Evolutionary conservation across 1,140 invertebrate species (phyloP), one percentile per base, ranked within the genome.

Genomic region (Neodiprion fabricii): DNA sequence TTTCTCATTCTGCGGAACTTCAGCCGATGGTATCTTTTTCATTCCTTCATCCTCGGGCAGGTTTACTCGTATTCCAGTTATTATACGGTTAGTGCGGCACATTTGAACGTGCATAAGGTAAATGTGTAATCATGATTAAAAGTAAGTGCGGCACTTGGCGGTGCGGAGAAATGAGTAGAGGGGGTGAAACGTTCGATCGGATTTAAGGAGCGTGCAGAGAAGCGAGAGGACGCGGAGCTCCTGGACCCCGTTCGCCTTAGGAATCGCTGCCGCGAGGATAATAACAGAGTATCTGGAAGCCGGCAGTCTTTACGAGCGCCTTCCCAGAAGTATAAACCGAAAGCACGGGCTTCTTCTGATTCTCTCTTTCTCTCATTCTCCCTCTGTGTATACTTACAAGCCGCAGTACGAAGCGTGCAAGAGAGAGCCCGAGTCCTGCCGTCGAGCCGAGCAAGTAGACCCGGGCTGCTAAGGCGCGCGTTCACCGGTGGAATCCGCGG

Each of bases 301-400:
- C 82, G 82, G 81, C 79, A 77, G 79, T 84, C 85, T 87, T 88
- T 87, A 88, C 85, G 85, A 87, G 82, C 84, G 72, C 84, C 83
- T 88, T 88, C 86, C 77, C 83, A 87, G 86, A 88, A 87, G 85
- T 86, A 86, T 86, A 87, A 87, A 87, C 84, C 80, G 78, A 14
- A 12, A 17, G 53, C 53, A 61, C 53, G n/a, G 53, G n/a, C 53
- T 61, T 17, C 53, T 61, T 61, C 53, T 17, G 53, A 61, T 61
- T 61, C 53, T 40, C 28, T 40, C 1, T 40, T 40, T 40, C 28
- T 40, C 28, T 40, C 28, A 3, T 40, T 40, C 28, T 40, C 28
- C 28, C 28, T 40, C 28, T 40, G 28, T 40, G 28, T 40, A 40
- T 40, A 40, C 2, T 40, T 3, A 40, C 1, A 40, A 5, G 5